These are phyloP conservation scores for Coregonus clupeaformis DNA, from an alignment of 2,113 vertebrate species.

Conservation along the genomic window DNA sequence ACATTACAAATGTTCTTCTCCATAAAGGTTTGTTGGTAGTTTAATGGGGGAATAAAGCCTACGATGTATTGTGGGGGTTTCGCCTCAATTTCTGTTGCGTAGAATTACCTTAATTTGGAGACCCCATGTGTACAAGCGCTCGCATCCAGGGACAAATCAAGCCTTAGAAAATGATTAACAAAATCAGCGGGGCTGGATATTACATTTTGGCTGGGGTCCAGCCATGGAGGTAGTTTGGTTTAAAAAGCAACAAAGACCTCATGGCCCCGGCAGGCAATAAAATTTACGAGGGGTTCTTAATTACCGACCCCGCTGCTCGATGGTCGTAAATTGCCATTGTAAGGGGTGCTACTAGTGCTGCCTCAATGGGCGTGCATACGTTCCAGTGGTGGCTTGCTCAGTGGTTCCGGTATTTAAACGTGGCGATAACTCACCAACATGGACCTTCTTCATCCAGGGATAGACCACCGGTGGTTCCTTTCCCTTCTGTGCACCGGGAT, in stretches of 20 bases:
- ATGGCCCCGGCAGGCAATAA: conserved; percentile 89
- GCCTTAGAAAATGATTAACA: conserved; percentile 80
- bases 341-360: conserved; percentile 74
- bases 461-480: conserved; percentile 97
- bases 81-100: conserved; percentile 36
- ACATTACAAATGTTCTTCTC: conserved; percentile 16
- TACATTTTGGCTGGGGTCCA: conserved; percentile 83
- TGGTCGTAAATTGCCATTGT: conserved; percentile 92
- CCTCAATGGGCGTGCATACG: conserved; percentile 61
- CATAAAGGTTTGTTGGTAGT: conserved; percentile 6
- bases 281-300: conserved; percentile 98
- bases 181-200: conserved; percentile 75
- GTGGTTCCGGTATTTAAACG: conserved; percentile 54
- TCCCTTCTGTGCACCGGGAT: conserved; percentile 82
- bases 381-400: conserved; percentile 53
- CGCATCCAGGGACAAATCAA: conserved; percentile 68
- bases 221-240: conserved; percentile 74
- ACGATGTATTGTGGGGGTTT: conserved; percentile 31
- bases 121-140: conserved; percentile 78
- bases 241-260: conserved; percentile 88
- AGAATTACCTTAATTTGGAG: conserved; percentile 63
- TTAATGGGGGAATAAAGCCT: conserved; percentile 15
- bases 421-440: conserved; percentile 87
- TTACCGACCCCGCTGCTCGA: conserved; percentile 94
- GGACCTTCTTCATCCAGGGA: conserved; percentile 99